Percentiles rank a stretch among this genome's conserved stretches.
These are phyloP conservation scores for Meriones unguiculatus DNA, from an alignment of 2,113 vertebrate genomes.

Conservation along the genomic window DNA sequence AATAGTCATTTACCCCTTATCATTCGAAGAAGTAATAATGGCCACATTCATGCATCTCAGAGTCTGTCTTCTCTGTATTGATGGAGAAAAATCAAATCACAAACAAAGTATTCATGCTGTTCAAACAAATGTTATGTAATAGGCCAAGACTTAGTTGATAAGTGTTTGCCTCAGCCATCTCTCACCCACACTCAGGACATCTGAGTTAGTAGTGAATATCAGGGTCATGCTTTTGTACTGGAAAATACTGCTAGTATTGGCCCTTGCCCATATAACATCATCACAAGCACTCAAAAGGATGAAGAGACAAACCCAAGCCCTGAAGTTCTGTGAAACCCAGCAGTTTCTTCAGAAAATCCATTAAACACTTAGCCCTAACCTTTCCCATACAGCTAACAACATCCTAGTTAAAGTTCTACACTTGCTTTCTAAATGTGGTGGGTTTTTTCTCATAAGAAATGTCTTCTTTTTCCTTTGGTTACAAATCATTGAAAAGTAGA, in stretches of 20 bases:
- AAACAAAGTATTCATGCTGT: neutral
- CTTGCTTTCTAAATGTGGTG: neutral
- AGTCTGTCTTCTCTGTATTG: neutral
- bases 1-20: neutral
- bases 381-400: accelerated
- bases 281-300: too few species aligned
- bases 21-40: neutral
- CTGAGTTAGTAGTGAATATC: accelerated
- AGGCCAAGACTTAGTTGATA: neutral
- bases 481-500: neutral
- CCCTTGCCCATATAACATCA: accelerated
- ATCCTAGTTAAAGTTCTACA: too few species aligned
- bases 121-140: neutral
- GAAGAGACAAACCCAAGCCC: too few species aligned
- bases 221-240: accelerated
- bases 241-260: accelerated
- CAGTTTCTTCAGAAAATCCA: neutral
- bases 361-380: too few species aligned
- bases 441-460: neutral
- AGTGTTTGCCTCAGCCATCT: neutral
- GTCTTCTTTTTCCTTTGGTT: neutral
- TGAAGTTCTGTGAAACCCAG: neutral
- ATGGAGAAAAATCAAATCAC: neutral
- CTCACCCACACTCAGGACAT: accelerated
- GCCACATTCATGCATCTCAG: accelerated